Base-by-base conservation (phyloP, 2,113 vertebrate species). In the Mus pahari region DNA sequence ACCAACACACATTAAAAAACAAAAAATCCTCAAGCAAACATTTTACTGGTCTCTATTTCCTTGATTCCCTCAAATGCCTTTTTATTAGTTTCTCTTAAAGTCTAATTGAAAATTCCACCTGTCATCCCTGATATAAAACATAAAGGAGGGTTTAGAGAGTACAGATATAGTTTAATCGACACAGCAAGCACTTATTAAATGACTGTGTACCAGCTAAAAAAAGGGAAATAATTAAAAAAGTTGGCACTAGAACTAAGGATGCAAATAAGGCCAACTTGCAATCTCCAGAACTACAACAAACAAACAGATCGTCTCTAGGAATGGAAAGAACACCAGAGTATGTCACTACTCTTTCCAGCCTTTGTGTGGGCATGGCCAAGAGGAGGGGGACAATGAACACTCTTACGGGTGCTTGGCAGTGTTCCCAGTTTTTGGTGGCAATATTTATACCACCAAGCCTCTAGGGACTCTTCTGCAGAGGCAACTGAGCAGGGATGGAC, bases 401-500 rank as follows among this genome's bases (percentile, higher is more conserved):
- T 39, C 16, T 79, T 87, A 83, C 9, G 84, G 86, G 79, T 84
- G 90, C 6, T 7, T 92, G n/a, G 78, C 87, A 78, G 55, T 82
- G 22, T 42, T 83, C n/a, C n/a, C 28, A 62, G 42, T 58, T 81
- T 62, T 84, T 28, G 42, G 45, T 66, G 39, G 60, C 42, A 86
- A 36, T 86, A 68, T 70, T 92, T 96, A 55, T 13, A 93, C 81
- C 28, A 86, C 48, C 73, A 64, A 92, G 55, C 20, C 26, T 33
- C 20, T 73, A 70, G 31, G 66, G 74, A 62, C 48, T 86, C 17
- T n/a, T 71, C 78, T 75, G 58, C 19, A 92, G 55, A 82, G 31
- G 4, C 0, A 83, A 0, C 0, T 42, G 71, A 10, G 53, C 93
- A 64, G 22, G 89, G 39, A 66, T 90, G 66, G 24, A 98, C 99